Conservation (phyloP, 2,113 vertebrate species). For the Egretta garzetta region DNA sequence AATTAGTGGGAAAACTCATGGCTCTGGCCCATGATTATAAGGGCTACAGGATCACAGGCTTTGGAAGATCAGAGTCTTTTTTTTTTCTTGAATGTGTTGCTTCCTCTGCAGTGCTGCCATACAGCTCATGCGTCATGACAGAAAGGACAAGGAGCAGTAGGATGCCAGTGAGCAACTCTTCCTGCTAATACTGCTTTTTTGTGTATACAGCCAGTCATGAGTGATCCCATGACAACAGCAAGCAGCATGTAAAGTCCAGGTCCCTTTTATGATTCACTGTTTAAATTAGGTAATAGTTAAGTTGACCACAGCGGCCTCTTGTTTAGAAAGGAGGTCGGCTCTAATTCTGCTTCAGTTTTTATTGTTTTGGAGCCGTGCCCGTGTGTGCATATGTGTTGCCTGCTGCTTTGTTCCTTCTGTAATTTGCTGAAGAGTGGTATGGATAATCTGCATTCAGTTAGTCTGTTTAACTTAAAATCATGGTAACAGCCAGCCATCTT, state of each 20-base stretch:
- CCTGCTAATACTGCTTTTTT: background rate
- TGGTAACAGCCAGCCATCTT: background rate
- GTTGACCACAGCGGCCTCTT: background rate
- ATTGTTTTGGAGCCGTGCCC: background rate
- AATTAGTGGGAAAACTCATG: background rate
- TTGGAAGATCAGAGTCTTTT: background rate
- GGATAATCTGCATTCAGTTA: background rate
- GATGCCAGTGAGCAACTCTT: background rate
- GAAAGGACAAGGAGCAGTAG: background rate
- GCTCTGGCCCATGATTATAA: background rate
- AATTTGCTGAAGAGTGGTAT: background rate
- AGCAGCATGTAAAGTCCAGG: background rate
- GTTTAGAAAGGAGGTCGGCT: background rate
- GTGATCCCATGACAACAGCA: background rate
- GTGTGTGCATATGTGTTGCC: background rate
- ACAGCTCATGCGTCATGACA: background rate
- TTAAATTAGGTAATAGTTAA: background rate
- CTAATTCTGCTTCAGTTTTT: background rate
- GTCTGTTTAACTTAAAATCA: background rate
- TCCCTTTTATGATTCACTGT: background rate
- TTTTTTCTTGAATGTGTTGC: background rate
- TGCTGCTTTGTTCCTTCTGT: background rate
- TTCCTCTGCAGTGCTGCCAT: rapidly evolving
- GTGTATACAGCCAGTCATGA: background rate
- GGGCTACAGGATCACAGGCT: background rate